Base-by-base conservation (phyloP, 2,113 vertebrate genomes). In the Loxodonta africana region DNA sequence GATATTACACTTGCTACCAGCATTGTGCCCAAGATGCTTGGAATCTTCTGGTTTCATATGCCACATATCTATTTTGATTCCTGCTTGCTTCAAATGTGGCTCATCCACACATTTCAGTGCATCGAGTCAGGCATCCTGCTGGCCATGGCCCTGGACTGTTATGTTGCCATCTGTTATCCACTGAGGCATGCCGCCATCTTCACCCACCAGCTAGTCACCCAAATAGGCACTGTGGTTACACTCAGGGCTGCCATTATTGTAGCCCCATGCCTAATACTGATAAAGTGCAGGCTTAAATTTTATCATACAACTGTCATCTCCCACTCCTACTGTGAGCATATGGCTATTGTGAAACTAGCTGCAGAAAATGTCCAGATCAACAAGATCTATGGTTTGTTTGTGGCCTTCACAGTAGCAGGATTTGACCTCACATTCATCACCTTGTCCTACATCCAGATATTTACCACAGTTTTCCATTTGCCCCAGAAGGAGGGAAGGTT, bases 291-390 rank as follows among this genome's bases (percentile, higher is more conserved):
- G 5, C 37, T 97, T 26, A 25, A 80, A 6, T 90, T 87, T 57
- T 96, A 97, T 65, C 57, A 65, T 26, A 80, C 92, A 5, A 90
- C 76, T 7, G 1, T 94, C n/a, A 12, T 97, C 2, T 84, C 80
- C 1, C 96, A 93, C 20, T 71, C 74, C 25, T 97, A 90, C 83
- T 96, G 95, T 57, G 82, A 95, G 33, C 85, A 96, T 23, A 89
- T 90, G 71, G 76, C 51, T 48, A 57, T 95, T 14, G 83, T 91
- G 25, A 95, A 96, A 37, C 57, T 97, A 67, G 83, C 90, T 20
- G 57, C n/a, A 74, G 81, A 20, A 37, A 69, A 94, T 91, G 14
- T n/a, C 20, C 11, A 0, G 15, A 6, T 67, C 44, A 97, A 91
- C 62, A 96, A 73, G 93, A 76, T 71, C 2, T 90, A n/a, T 51